Base-by-base conservation (phyloP, 2,797 vertebrate species). In the Phrynocephalus guinanensis region DNA sequence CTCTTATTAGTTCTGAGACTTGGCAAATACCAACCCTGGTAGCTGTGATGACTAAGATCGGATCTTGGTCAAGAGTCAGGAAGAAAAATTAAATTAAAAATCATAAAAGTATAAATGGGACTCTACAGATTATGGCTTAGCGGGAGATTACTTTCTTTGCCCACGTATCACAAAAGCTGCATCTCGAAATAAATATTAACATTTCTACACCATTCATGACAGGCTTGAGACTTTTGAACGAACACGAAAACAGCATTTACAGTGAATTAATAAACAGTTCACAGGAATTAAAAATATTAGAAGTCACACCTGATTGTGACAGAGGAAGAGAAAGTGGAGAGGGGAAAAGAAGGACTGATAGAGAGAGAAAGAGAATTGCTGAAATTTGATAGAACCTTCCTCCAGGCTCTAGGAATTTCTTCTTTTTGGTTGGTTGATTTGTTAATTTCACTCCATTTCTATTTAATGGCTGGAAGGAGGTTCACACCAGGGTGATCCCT, bases 381-480 rank as follows among this genome's bases (percentile, higher is more conserved):
- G 75, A 81, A 75, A 76, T 85, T 68, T 68, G 78, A 88, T 68
- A 76, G 60, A 63, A 60, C 71, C 63, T 81, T 80, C 52, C 52
- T 85, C 60, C 70, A 67, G 63, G 72, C 78, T 81, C 9, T n/a
- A 88, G 87, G 87, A 84, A 85, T 85, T 85, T 82, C 83, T 85
- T 85, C 78, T 63, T 38, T 88, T 84, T 88, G 87, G 83, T 82
- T 88, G 67, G 92, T 78, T 94, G 95, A 95, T 95, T 95, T 95
- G 95, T 94, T 94, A 93, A 93, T 95, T 93, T 94, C 91, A 93
- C 93, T 94, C 92, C 92, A 79, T 95, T 93, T 83, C 93, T 92
- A 75, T 94, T 95, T 95, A 95, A 93, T 88, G 72, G 79, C 92
- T 94, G 94, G 93, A 95, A 93, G 91, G 94, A 93, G 93, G 94